Evolutionary conservation across 2,113 vertebrate species (phyloP).

Genomic region (Stegostoma tigrinum): DNA sequence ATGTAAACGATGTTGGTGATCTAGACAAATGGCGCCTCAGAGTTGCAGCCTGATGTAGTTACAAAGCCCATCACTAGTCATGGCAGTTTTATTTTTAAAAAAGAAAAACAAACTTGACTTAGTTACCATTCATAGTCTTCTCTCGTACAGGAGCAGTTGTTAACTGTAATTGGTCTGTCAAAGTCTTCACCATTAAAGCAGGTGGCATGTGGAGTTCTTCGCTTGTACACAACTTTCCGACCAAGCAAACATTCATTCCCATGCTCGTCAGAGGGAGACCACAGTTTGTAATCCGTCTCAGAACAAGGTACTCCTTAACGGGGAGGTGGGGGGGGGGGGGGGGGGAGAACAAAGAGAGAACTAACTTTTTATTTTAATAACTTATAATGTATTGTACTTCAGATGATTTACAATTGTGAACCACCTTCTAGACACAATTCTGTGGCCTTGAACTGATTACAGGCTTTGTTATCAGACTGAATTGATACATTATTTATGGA

Average conservation of each 20-base stretch:
- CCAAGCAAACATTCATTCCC: constrained; percentile 89
- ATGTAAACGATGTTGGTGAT: not conserved
- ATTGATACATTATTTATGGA: not conserved
- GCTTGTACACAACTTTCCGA: constrained; percentile 81
- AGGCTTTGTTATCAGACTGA: not conserved
- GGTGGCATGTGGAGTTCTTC: constrained; percentile 83
- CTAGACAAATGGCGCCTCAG: not conserved
- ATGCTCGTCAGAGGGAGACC: constrained; percentile 89
- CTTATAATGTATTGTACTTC: not conserved
- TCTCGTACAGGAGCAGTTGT: constrained; percentile 92
- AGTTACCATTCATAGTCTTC: constrained; percentile 92
- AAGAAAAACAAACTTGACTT: not conserved
- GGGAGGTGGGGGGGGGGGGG: no score
- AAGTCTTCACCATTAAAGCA: constrained; percentile 97
- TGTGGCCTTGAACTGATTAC: not conserved
- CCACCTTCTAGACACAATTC: not conserved
- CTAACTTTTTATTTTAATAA: not conserved
- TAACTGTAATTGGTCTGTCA: constrained; percentile 78
- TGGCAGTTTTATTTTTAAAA: not conserved
- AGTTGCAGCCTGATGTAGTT: not conserved
- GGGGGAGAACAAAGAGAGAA: not conserved
- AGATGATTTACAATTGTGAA: not conserved
- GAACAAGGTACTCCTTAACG: constrained; percentile 81
- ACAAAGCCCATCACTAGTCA: not conserved
- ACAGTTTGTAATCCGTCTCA: constrained; percentile 89